Evolutionary conservation across 2,888 invertebrate genomes (phyloP).

Genomic region (Chaitophorus viminalis): DNA sequence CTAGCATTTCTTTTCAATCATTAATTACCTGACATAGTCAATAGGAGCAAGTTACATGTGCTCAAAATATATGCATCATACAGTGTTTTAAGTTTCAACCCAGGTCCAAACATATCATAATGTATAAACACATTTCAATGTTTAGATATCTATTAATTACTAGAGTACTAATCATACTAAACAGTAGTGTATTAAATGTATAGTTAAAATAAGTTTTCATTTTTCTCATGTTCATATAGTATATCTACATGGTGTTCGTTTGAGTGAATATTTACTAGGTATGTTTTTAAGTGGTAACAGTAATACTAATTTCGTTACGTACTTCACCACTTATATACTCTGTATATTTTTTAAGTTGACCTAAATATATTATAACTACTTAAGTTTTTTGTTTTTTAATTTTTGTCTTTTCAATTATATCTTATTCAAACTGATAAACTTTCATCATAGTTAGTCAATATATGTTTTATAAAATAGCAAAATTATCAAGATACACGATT

Average conservation of each 20-base stretch:
- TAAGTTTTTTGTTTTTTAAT: neutral
- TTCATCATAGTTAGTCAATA: neutral
- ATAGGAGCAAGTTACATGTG: neutral
- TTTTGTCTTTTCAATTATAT: neutral
- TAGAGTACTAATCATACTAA: too few species aligned
- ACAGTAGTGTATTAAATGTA: neutral
- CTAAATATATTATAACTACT: neutral
- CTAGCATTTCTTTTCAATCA: neutral
- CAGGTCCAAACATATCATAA: too few species aligned
- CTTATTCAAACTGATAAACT: neutral
- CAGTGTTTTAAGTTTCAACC: neutral
- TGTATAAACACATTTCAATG: too few species aligned
- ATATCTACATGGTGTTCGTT: neutral
- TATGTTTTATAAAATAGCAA: neutral
- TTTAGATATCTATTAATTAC: neutral
- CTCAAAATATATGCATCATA: neutral
- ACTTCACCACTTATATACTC: neutral
- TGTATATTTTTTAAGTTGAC: neutral
- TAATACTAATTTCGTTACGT: neutral
- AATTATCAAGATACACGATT: neutral
- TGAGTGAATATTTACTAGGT: neutral
- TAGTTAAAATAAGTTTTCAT: neutral
- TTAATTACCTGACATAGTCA: neutral
- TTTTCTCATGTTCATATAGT: neutral
- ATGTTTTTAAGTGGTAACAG: neutral